Evolutionary conservation across 2,113 vertebrate species (phyloP).

Genomic region (Bettongia penicillata): DNA sequence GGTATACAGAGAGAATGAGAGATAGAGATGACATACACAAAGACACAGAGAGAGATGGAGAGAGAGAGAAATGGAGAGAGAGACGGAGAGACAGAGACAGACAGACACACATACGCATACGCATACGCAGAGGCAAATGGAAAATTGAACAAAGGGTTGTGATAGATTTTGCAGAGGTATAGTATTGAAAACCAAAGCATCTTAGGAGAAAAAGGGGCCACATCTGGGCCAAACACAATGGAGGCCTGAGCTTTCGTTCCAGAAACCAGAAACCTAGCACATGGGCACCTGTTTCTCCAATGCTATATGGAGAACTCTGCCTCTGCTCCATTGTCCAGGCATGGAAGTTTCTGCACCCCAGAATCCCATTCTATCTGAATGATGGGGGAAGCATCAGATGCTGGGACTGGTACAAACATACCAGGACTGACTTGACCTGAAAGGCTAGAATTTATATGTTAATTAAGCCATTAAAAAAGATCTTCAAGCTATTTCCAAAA

Average conservation of each 20-base stretch:
- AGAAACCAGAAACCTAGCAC: neutral
- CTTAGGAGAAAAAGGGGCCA: neutral
- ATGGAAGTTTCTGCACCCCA: neutral
- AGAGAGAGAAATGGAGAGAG: too few relatives aligned
- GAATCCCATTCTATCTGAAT: neutral
- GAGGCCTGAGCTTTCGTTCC: neutral
- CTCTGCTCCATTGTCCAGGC: rapidly evolving
- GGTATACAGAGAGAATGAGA: neutral
- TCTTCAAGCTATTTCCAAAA: neutral
- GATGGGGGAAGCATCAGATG: neutral
- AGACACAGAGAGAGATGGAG: too few relatives aligned
- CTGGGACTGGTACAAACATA: conserved; percentile 2
- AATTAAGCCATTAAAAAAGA: neutral
- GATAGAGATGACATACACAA: neutral
- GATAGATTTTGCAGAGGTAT: neutral
- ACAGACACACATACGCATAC: neutral
- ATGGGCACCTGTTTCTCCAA: neutral
- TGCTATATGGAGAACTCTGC: neutral
- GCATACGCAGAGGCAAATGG: neutral
- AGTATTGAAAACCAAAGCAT: neutral
- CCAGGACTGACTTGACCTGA: neutral
- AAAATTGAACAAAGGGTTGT: conserved; percentile 11
- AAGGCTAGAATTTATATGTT: neutral
- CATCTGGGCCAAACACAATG: neutral
- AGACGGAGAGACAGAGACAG: neutral